Base-by-base conservation (phyloP, 2,113 vertebrate species). In the Scalopus aquaticus region DNA sequence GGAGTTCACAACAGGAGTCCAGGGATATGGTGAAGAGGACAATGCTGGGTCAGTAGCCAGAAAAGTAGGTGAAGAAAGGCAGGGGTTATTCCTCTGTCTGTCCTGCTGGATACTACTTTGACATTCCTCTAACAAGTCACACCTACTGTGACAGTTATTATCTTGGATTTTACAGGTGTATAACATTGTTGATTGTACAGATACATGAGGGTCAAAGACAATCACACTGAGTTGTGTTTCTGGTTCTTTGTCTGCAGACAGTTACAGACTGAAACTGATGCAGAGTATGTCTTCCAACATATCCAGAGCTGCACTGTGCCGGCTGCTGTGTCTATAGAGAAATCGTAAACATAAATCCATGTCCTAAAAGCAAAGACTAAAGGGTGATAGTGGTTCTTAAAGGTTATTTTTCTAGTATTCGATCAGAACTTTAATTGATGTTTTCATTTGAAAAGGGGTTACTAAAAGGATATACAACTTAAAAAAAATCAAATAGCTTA, bases 121-220 rank as follows among this genome's bases (percentile, higher is more conserved):
- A 79, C 80, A 56, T 96, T 93, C 93, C 67, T 78, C 73, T 51
- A 77, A 74, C 91, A 88, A 76, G 42, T 67, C 22, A 0, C 92
- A 73, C 88, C 95, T 91, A 69, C 56, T 2, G 6, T 30, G 54
- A 90, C 93, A 78, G 70, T 94, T 54, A 95, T 49, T 54, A 44
- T 58, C 69, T 58, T 17, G 74, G 32, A 44, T 67, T 91, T 96
- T 90, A 90, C 84, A 91, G 93, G 79, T 77, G 62, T 82, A 35
- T n/a, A 46, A 87, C 32, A 46, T 56, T 39, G 37, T 70, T 16
- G 54, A 77, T 73, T 94, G 84, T 74, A 77, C 60, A 92, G 87
- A 80, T 32, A 46, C 82, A 37, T 2, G 65, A 86, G 30, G 51
- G 74, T 64, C 83, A n/a, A 37, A 87, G 79, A 83, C 24, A 74